phyloP scores from a whole-genome alignment of 2,888 invertebrate species.

The Dastarcus helophoroides region DNA sequence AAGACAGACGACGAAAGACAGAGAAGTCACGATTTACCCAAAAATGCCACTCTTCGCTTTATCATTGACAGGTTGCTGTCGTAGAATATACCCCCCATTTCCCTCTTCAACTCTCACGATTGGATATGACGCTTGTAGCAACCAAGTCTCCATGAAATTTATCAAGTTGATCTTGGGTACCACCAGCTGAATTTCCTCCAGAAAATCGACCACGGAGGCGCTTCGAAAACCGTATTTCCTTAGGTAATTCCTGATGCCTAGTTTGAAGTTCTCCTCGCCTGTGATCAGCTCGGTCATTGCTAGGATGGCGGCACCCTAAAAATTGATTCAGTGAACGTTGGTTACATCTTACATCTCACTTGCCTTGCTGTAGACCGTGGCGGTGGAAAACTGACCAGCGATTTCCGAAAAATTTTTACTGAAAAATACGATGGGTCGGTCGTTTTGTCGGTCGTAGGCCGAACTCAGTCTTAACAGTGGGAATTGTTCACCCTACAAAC shows the following conservation, averaged over 20 bases:
- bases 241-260: constrained; percentile 59
- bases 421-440: constrained; percentile 14
- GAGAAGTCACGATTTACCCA: no score
- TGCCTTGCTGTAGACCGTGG: constrained; percentile 17
- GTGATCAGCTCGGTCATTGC: constrained; percentile 75
- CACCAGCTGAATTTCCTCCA: constrained; percentile 50
- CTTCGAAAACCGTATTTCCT: constrained; percentile 53
- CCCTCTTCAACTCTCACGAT: constrained; percentile 47
- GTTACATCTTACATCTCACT: constrained; percentile 4
- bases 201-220: constrained; percentile 66
- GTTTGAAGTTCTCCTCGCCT: constrained; percentile 55
- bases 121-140: constrained; percentile 73
- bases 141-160: constrained; percentile 70
- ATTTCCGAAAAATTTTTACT: no score
- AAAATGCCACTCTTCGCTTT: no score
- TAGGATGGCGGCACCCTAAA: constrained; percentile 65
- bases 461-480: no score
- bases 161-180: constrained; percentile 40
- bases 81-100: constrained; percentile 41
- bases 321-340: no score
- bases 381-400: no score
- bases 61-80: constrained; percentile 32
- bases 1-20: no score
- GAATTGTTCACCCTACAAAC: no score
- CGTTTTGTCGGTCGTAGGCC: no score